These are phyloP conservation scores for Himantopus leucocephalus DNA, from an alignment of 2,113 vertebrate genomes.

Conservation along the genomic window DNA sequence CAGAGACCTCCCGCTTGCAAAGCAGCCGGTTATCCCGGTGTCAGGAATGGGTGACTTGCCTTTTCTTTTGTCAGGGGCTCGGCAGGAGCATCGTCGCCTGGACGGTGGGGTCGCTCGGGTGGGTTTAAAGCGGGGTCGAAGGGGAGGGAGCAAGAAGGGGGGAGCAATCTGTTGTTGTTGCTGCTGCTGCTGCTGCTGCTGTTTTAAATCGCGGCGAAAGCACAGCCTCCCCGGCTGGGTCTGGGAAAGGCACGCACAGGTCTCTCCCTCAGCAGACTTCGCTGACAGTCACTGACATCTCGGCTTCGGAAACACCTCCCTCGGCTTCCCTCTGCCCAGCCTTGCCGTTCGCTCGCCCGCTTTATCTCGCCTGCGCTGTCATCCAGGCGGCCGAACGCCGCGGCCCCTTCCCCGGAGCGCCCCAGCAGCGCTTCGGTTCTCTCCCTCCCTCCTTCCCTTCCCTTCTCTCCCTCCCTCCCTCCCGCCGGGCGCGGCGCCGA, in stretches of 20 bases:
- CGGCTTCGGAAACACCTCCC: background rate
- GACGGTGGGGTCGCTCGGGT: background rate
- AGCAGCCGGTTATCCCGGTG: background rate
- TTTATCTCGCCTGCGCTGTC: background rate
- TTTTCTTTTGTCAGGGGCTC: background rate
- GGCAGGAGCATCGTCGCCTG: background rate
- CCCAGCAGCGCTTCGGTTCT: background rate
- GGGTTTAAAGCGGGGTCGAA: slow-evolving; percentile 10
- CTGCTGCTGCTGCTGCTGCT: background rate
- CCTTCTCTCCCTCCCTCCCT: background rate
- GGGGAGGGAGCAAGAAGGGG: background rate
- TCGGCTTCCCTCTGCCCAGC: background rate
- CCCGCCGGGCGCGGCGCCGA: background rate
- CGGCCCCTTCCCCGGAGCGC: background rate
- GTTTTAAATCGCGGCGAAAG: background rate
- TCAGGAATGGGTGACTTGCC: background rate
- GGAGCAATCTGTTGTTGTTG: background rate
- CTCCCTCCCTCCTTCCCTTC: too few relatives aligned
- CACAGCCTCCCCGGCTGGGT: background rate
- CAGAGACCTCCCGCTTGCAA: background rate
- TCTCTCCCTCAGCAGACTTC: slow-evolving; percentile 10
- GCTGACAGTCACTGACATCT: slow-evolving; percentile 20
- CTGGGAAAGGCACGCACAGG: background rate
- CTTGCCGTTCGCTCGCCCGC: slow-evolving; percentile 29
- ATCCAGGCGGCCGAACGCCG: background rate